These are phyloP conservation scores for Carassius gibelio DNA, from an alignment of 2,113 vertebrate genomes.

Conservation along the genomic window DNA sequence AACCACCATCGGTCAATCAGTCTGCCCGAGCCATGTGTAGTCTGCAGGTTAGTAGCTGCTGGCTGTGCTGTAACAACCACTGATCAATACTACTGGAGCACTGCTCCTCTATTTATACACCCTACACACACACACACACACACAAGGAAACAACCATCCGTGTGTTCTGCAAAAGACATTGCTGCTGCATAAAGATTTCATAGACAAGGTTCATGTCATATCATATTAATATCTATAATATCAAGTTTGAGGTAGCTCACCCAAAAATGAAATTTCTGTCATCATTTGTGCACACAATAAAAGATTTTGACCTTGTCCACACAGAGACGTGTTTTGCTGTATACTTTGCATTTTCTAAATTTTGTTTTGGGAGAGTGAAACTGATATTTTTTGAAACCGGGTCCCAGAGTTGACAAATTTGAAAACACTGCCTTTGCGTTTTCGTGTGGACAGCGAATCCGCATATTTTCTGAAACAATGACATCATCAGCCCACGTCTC, in stretches of 20 bases:
- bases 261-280: not conserved
- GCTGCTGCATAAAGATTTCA: slow-evolving; percentile 41
- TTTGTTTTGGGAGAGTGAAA: too few relatives aligned
- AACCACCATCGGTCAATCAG: slow-evolving; percentile 50
- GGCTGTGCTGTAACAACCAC: slow-evolving; percentile 59
- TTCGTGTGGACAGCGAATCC: too few relatives aligned
- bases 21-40: slow-evolving; percentile 42
- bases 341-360: too few relatives aligned
- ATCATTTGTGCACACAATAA: not conserved
- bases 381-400: too few relatives aligned
- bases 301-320: not conserved
- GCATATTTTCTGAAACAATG: too few relatives aligned
- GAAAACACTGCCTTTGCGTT: too few relatives aligned
- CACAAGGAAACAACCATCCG: slow-evolving; percentile 27
- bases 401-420: too few relatives aligned
- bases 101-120: slow-evolving; percentile 56
- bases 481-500: too few relatives aligned
- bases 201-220: not conserved
- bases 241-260: not conserved
- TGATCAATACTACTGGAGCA: slow-evolving; percentile 57
- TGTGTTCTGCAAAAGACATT: slow-evolving; percentile 48
- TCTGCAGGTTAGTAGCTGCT: slow-evolving; percentile 57
- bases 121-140: slow-evolving; percentile 14
- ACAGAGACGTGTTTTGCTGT: too few relatives aligned
- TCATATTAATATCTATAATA: not conserved